A percentile compares a stretch with the other conserved stretches of the same genome.
Conservation (phyloP, 2,113 vertebrate species). For the Montifringilla adamsi region DNA sequence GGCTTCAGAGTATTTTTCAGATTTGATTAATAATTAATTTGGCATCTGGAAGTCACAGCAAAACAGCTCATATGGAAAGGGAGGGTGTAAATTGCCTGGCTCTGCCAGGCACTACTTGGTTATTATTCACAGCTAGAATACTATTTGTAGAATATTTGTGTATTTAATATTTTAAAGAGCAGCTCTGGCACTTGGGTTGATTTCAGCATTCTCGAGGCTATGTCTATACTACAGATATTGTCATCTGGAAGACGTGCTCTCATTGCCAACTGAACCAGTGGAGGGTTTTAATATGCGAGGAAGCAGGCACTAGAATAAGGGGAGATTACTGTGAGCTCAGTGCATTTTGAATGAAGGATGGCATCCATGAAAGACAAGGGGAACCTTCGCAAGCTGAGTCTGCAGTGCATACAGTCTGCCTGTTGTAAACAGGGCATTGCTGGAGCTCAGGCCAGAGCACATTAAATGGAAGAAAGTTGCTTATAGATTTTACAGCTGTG, state of each 20-base stretch:
- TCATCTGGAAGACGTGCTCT: neutral
- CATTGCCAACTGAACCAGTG: neutral
- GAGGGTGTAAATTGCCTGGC: neutral
- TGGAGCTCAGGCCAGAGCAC: neutral
- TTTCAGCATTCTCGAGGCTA: neutral
- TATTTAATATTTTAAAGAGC: constrained; percentile 51
- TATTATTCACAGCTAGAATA: constrained; percentile 22
- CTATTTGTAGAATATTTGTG: constrained; percentile 48
- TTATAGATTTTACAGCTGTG: neutral
- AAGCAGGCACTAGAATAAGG: neutral
- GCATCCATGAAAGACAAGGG: neutral
- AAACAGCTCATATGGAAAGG: constrained; percentile 32
- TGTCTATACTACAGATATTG: neutral
- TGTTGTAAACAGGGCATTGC: neutral
- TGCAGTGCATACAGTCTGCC: neutral
- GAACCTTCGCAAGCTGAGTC: neutral
- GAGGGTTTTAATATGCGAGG: neutral
- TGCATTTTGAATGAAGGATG: neutral
- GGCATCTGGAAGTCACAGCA: constrained; percentile 23
- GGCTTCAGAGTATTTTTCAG: neutral
- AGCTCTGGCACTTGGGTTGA: neutral
- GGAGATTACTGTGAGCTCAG: neutral
- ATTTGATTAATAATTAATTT: constrained; percentile 53
- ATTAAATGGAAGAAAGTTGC: neutral
- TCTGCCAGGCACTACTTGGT: constrained; percentile 17